phyloP scores from a whole-genome alignment of 2,888 invertebrate genomes.

The Sialis fuliginosa region DNA sequence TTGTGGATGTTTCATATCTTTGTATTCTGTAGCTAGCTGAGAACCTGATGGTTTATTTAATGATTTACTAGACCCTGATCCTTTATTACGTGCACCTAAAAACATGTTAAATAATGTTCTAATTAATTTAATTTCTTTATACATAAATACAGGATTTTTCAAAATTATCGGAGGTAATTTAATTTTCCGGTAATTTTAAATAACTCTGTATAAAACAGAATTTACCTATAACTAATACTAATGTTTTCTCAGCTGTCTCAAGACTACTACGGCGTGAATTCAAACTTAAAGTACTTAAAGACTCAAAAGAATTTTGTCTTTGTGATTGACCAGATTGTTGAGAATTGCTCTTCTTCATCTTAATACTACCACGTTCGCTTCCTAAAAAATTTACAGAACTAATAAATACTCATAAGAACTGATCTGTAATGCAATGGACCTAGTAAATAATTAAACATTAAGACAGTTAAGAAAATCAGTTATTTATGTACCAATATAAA shows the following conservation, averaged over 20 bases:
- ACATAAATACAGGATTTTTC: too few species aligned
- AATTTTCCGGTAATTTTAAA: neutral
- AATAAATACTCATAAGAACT: too few species aligned
- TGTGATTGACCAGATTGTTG: neutral
- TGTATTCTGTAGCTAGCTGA: constrained; percentile 8
- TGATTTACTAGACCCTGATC: constrained; percentile 4
- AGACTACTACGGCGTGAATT: constrained; percentile 36
- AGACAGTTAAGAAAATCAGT: too few species aligned
- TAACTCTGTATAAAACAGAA: neutral
- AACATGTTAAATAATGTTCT: constrained; percentile 13
- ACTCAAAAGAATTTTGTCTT: constrained; percentile 32
- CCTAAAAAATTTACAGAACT: too few species aligned
- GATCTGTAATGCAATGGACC: too few species aligned
- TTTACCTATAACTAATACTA: constrained; percentile 31
- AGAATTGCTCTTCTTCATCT: too few species aligned
- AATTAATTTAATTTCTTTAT: constrained; percentile 7
- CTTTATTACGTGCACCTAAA: constrained; percentile 15
- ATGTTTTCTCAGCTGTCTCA: constrained; percentile 28
- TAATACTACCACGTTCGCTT: too few species aligned
- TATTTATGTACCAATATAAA: too few species aligned
- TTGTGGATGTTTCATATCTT: neutral
- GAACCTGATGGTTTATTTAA: constrained; percentile 9
- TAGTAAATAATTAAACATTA: too few species aligned
- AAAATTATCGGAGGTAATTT: neutral
- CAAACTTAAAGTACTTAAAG: constrained; percentile 30